Base-by-base conservation (phyloP, 1,140 invertebrate species). In the Oppia nitens region DNA sequence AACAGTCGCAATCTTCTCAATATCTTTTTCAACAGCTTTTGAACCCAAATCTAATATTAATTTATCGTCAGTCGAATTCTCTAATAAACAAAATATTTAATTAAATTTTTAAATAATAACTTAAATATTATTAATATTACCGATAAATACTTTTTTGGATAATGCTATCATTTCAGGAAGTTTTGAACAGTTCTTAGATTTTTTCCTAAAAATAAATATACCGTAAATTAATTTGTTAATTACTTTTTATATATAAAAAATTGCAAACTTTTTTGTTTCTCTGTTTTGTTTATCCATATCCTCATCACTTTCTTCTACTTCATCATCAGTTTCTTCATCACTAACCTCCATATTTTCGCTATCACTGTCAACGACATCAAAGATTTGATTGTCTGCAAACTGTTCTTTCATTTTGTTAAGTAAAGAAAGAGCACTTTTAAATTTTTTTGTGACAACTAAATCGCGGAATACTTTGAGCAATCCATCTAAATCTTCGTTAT, bases 261-360 rank as follows among this genome's bases (percentile, higher is more conserved):
- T 6, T 9, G 17, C 32, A 40, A 9, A 40, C 32, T 40, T 72
- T 28, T 62, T 67, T 62, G 65, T 67, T 64, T 62, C 57, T 28
- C 62, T 63, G 52, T 67, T 66, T 25, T 58, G 61, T 23, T 66
- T 64, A 40, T 61, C 24, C 14, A 47, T 47, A 29, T 62, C 60
- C 9, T 27, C 52, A n/a, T 66, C 60, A 29, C 68, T 65, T 47
- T 60, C 60, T 11, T 47, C 55, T 1, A 51, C 49, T 11, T 59
- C 50, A 26, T 63, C 60, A 9, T 63, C 64, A 23, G 56, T 52
- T 40, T n/a, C 40, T 17, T 53, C 48, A 23, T 40, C 47, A 17
- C 49, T 45, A 9, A 67, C 57, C 25, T 70, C 62, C 14, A 71
- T 57, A 32, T 69, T 69, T 55, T 70, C 67, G 26, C 71, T 69